Conservation (phyloP, 2,888 invertebrate species). For the Leptarthrus brevirostris region DNA sequence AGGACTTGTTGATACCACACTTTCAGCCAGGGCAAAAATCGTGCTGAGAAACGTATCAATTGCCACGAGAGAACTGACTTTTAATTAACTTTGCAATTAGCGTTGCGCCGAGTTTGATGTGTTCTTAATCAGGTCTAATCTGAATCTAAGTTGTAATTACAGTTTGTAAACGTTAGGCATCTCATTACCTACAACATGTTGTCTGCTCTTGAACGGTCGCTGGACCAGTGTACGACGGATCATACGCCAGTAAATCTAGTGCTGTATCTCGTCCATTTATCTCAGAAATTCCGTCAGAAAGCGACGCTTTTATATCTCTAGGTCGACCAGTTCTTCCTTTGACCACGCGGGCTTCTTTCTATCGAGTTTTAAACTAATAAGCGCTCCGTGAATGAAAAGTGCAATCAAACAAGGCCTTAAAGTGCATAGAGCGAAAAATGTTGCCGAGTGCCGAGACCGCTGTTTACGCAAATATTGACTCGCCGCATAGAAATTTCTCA, state of each 20-base stretch:
- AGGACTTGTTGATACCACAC: slow-evolving; percentile 33
- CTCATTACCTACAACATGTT: slow-evolving; percentile 49
- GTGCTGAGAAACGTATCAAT: slow-evolving; percentile 31
- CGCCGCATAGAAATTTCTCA: slow-evolving; percentile 39
- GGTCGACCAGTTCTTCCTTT: slow-evolving; percentile 40
- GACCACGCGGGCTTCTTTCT: not conserved
- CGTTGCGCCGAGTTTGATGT: slow-evolving; percentile 28
- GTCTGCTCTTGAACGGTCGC: slow-evolving; percentile 16
- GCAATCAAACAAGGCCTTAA: slow-evolving; percentile 10
- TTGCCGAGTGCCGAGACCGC: slow-evolving; percentile 21
- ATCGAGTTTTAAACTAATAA: slow-evolving; percentile 14
- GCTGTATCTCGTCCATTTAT: slow-evolving; percentile 34
- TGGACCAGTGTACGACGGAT: not conserved
- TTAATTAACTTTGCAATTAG: slow-evolving; percentile 47
- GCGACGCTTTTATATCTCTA: slow-evolving; percentile 14
- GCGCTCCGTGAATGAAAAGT: slow-evolving; percentile 11
- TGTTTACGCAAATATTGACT: slow-evolving; percentile 40
- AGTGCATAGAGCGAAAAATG: not conserved
- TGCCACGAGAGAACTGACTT: slow-evolving; percentile 35
- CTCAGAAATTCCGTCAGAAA: slow-evolving; percentile 37
- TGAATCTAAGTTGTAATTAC: slow-evolving; percentile 53
- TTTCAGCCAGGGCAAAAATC: slow-evolving; percentile 4
- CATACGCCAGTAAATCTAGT: slow-evolving; percentile 28
- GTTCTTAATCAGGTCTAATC: slow-evolving; percentile 50
- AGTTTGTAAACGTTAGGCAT: slow-evolving; percentile 51